Evolutionary conservation across 1,140 invertebrate species (phyloP).

Genomic region (Procambarus clarkii): DNA sequence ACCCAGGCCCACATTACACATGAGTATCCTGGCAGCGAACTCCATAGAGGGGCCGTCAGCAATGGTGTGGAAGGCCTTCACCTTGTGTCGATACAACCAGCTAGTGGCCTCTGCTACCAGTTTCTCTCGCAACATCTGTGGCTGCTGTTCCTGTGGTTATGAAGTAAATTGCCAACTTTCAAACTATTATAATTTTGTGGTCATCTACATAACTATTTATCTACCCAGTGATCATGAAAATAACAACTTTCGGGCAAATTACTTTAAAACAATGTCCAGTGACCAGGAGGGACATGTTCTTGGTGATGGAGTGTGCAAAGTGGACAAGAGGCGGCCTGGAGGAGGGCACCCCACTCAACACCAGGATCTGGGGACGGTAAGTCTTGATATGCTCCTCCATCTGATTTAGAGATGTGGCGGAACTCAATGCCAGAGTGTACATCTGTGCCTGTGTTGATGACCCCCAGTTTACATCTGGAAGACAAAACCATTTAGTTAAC

Average conservation of each 20-base stretch:
- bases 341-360: conserved; percentile 79
- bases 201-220: too few species aligned
- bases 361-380: conserved; percentile 80
- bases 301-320: conserved; percentile 79
- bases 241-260: conserved; percentile 49
- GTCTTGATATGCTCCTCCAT: conserved; percentile 82
- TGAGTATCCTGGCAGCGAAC: conserved; percentile 78
- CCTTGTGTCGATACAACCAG: conserved; percentile 77
- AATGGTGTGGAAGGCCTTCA: conserved; percentile 78
- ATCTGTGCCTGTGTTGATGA: conserved; percentile 83
- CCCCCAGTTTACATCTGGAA: conserved; percentile 82
- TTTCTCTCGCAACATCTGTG: conserved; percentile 76
- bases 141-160: conserved; percentile 72
- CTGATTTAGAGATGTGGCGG: conserved; percentile 77
- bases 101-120: conserved; percentile 76
- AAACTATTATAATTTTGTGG: too few species aligned
- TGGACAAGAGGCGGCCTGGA: conserved; percentile 79
- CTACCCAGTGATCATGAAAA: too few species aligned
- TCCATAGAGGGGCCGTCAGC: conserved; percentile 76
- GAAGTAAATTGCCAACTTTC: too few species aligned
- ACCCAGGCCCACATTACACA: conserved; percentile 87
- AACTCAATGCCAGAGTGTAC: conserved; percentile 79
- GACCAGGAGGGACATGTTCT: conserved; percentile 79
- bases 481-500: too few species aligned
- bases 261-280: conserved; percentile 79